A percentile compares a stretch with the other conserved stretches of the same genome.
Evolutionary conservation across 1,140 invertebrate genomes (phyloP).

Genomic region (Bilobella aurantiaca): DNA sequence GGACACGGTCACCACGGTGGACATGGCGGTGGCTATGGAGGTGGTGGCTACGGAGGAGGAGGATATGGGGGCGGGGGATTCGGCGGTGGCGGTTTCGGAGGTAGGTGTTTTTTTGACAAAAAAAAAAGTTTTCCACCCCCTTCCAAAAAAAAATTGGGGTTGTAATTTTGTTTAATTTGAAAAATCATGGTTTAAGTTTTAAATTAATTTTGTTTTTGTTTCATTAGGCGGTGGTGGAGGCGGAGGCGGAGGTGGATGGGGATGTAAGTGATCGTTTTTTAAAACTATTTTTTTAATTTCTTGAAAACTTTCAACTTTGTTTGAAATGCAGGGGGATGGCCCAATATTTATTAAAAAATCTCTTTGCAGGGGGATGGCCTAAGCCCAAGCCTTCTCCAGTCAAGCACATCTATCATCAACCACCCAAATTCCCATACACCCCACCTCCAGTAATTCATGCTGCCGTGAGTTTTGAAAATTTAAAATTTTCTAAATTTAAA

Average conservation of each 20-base stretch:
- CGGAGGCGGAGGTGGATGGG: neutral
- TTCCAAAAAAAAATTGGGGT: too few species aligned
- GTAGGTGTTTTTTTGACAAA: neutral
- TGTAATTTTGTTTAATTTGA: too few species aligned
- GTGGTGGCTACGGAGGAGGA: neutral
- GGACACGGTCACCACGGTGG: neutral
- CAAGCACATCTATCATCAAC: conserved; percentile 9
- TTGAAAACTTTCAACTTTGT: neutral
- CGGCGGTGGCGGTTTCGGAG: neutral
- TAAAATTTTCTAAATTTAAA: neutral
- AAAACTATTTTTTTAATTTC: neutral
- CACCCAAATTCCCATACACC: conserved; percentile 7
- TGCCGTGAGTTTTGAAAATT: neutral
- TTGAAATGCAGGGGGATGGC: too few species aligned
- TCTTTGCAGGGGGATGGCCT: neutral
- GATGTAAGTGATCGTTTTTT: too few species aligned
- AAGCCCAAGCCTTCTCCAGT: neutral
- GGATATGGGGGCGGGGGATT: too few species aligned
- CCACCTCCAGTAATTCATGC: conserved; percentile 14
- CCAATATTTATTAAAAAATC: neutral
- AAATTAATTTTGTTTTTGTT: neutral
- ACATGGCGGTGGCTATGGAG: neutral
- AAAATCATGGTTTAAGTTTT: too few species aligned
- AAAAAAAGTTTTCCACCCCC: neutral
- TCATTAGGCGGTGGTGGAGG: neutral